A percentile compares a stretch with the other conserved stretches of the same genome.
phyloP scores from a whole-genome alignment of 2,113 vertebrate genomes.

The Cyprinodon brontotheroides region DNA sequence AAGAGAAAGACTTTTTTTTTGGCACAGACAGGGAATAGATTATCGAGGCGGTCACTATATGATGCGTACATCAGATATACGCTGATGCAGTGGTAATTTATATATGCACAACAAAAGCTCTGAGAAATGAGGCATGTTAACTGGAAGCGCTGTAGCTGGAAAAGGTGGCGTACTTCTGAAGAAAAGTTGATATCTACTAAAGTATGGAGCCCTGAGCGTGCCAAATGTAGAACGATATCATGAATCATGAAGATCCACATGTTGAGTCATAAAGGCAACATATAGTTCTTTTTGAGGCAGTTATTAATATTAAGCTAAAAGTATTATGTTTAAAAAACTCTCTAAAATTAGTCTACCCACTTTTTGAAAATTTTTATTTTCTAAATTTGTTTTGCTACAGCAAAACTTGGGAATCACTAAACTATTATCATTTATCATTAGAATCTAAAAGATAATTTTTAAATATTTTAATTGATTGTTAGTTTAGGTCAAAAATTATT shows the following conservation, averaged over 20 bases:
- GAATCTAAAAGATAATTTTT: not conserved
- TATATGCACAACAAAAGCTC: not conserved
- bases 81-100: not conserved
- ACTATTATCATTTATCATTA: not conserved
- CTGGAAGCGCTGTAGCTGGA: not conserved
- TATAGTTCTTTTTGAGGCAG: not conserved
- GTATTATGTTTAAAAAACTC: not conserved
- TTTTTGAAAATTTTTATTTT: not conserved
- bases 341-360: not conserved
- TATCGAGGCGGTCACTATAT: conserved; percentile 10
- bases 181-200: not conserved
- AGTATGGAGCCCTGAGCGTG: conserved; percentile 30
- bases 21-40: conserved; percentile 53
- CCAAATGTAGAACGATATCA: not conserved
- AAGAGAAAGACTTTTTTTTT: conserved; percentile 20
- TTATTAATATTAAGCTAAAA: not conserved
- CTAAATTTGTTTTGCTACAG: not conserved
- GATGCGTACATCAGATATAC: not conserved
- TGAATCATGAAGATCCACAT: not conserved
- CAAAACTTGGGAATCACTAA: not conserved
- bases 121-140: not conserved
- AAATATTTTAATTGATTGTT: too few species aligned
- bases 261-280: not conserved
- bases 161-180: not conserved
- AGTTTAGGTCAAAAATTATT: not conserved